Evolutionary conservation across 1,140 invertebrate genomes (phyloP).

Genomic region (Temnothorax curvispinosus): DNA sequence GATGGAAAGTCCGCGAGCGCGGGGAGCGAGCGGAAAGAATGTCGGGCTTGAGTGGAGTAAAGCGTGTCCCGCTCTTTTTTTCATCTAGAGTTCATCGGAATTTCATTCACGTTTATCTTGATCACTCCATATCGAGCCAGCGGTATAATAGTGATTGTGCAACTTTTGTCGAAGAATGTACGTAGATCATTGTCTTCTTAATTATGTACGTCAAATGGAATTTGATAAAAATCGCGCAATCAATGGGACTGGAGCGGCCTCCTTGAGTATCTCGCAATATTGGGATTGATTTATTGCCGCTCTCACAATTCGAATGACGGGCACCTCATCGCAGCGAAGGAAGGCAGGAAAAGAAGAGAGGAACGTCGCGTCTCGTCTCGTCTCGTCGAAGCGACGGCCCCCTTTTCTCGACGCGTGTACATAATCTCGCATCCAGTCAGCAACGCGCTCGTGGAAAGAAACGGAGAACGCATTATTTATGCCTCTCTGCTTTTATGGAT

Average conservation of each 20-base stretch:
- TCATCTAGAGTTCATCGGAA: neutral
- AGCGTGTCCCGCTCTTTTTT: neutral
- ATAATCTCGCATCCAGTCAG: slow-evolving; percentile 51
- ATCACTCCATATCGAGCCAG: neutral
- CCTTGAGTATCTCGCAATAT: slow-evolving; percentile 20
- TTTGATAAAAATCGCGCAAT: neutral
- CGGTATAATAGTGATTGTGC: neutral
- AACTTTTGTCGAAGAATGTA: neutral
- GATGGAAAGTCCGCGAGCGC: neutral
- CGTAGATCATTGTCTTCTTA: neutral
- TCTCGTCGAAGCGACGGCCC: neutral
- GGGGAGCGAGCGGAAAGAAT: neutral
- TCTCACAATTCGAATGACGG: slow-evolving; percentile 12
- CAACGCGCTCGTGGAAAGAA: slow-evolving; percentile 34
- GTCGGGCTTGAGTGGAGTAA: neutral
- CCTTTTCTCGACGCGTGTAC: slow-evolving; percentile 19
- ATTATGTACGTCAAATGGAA: neutral
- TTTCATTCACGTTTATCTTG: neutral
- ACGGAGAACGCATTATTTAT: slow-evolving; percentile 70
- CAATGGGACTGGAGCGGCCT: neutral
- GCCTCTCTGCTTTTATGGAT: slow-evolving; percentile 65
- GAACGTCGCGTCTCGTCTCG: slow-evolving; percentile 2
- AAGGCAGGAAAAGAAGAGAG: slow-evolving; percentile 1
- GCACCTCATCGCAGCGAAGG: neutral
- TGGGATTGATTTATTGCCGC: slow-evolving; percentile 64